Conservation (phyloP, 2,888 invertebrate species). For the Lycocerus yunnanus region DNA sequence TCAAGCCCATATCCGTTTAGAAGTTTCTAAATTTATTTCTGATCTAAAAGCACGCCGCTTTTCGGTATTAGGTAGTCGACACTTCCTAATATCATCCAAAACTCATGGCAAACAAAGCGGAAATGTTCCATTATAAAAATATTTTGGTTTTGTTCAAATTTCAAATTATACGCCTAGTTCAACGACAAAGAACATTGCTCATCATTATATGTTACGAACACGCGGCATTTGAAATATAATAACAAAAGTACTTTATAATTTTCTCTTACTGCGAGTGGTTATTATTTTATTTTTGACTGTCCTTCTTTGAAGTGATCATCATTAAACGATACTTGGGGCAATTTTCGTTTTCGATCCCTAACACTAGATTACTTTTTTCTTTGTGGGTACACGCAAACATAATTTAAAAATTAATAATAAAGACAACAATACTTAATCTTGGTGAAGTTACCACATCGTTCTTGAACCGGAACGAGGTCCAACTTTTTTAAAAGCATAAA, state of each 20-base stretch:
- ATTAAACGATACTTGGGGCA: constrained; percentile 35
- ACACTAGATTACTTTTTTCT: constrained; percentile 3
- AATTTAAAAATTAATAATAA: neutral
- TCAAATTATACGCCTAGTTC: constrained; percentile 24
- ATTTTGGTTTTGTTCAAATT: constrained; percentile 23
- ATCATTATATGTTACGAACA: constrained; percentile 38
- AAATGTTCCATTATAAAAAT: constrained; percentile 26
- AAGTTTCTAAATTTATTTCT: neutral
- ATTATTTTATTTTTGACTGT: constrained; percentile 39
- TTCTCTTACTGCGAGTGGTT: constrained; percentile 30
- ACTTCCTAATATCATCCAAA: neutral
- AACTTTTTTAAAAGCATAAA: neutral
- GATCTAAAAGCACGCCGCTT: neutral
- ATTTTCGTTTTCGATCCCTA: constrained; percentile 15
- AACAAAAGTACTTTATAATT: constrained; percentile 38
- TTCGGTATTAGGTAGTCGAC: neutral
- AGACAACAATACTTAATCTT: neutral
- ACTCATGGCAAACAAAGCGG: neutral
- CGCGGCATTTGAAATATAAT: constrained; percentile 13
- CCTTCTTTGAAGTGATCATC: constrained; percentile 40
- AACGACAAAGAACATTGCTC: constrained; percentile 38
- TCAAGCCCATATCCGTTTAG: neutral
- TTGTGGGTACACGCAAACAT: neutral
- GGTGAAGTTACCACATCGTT: neutral
- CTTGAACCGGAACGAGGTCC: neutral